phyloP scores from a whole-genome alignment of 2,888 invertebrate species.

The Andrena camellia region DNA sequence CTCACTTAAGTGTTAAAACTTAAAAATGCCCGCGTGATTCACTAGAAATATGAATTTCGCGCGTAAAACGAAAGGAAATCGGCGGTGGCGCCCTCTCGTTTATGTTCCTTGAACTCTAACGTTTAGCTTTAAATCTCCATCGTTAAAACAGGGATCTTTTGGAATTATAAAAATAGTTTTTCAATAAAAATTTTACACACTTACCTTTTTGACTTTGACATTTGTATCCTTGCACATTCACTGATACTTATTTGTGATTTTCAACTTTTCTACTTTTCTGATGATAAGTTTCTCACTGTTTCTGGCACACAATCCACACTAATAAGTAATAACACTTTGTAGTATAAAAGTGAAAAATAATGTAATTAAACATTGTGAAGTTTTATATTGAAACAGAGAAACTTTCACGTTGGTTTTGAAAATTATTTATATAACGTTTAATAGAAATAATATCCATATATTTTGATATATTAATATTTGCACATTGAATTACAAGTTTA shows the following conservation, averaged over 20 bases:
- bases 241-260: background rate
- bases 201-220: constrained; percentile 3
- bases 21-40: too few species aligned
- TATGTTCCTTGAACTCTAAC: background rate
- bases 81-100: constrained; percentile 43
- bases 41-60: background rate
- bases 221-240: background rate
- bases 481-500: background rate
- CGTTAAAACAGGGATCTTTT: background rate
- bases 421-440: background rate
- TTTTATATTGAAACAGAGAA: background rate
- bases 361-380: background rate
- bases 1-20: too few species aligned
- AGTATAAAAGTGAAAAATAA: background rate
- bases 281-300: background rate
- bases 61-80: constrained; percentile 8
- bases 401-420: background rate
- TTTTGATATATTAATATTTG: background rate
- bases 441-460: background rate
- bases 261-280: background rate
- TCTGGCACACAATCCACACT: background rate
- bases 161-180: background rate
- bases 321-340: background rate
- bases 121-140: background rate
- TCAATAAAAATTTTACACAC: background rate